Evolutionary conservation across 2,113 vertebrate species (phyloP), one percentile per base, ranked within the genome.

Genomic region (Strigops habroptila): DNA sequence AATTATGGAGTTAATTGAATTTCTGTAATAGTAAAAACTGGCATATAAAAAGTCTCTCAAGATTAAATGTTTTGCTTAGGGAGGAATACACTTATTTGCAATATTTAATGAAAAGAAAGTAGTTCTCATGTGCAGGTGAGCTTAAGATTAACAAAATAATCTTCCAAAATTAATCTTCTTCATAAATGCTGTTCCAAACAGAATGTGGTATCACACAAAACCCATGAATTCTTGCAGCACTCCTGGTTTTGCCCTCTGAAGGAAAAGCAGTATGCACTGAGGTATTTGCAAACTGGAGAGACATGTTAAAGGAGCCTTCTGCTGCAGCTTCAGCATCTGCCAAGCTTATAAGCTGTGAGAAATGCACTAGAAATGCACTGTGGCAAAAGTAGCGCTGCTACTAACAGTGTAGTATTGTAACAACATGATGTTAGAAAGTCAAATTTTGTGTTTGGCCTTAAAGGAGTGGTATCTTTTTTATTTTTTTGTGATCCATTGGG

Each of bases 1-100:
- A 96, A 97, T 95, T 96, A 94, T 51, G 64, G 64, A 90, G 78
- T 82, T 96, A 94, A 96, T 95, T 96, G 89, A 82, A 95, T 93
- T 92, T 86, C 95, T 92, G 43, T 63, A 88, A 80, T 79, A 81
- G 82, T 95, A 85, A 97, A 93, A 94, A 86, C 2, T 11, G 41
- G 60, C 71, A 30, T 82, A 92, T 87, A 91, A 91, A 85, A 92
- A 82, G 80, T 91, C 82, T 95, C 83, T 75, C 67, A 94, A 93
- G 93, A 94, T 91, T 73, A 39, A 93, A 78, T 78, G 39, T 86
- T 95, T 92, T 43, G 78, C 52, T 92, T 52, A 39, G 91, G 51
- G 71, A 94, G 51, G 83, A 88, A 59, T 57, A 46, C 1, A 3
- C 55, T 86, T 41, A 28, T 51, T 84, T 84, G 69, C 76, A 90